These are phyloP conservation scores for Polypedilum pembai DNA, from an alignment of 1,140 invertebrate genomes.

Conservation along the genomic window DNA sequence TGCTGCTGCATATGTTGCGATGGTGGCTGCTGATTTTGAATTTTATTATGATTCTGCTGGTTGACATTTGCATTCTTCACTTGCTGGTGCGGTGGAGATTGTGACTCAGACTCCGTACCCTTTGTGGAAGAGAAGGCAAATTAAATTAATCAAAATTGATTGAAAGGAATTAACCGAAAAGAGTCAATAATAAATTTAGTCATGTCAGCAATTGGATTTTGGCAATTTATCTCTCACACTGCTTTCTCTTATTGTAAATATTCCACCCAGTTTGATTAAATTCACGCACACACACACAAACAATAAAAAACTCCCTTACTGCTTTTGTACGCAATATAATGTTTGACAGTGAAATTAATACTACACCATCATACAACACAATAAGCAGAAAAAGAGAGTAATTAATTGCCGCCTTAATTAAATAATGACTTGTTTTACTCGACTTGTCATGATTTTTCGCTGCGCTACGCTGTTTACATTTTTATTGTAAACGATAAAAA, in stretches of 20 bases:
- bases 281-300: no score
- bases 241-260: background rate
- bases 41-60: background rate
- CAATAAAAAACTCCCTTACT: background rate
- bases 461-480: constrained; percentile 16
- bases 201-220: constrained; percentile 16
- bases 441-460: constrained; percentile 17
- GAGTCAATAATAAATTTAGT: constrained; percentile 7
- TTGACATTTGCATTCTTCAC: background rate
- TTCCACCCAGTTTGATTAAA: constrained; percentile 12
- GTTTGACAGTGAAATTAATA: constrained; percentile 18
- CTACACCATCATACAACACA: background rate
- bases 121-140: background rate
- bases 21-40: constrained; percentile 11
- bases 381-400: background rate
- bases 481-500: constrained; percentile 14
- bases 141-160: constrained; percentile 1
- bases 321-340: background rate
- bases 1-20: background rate
- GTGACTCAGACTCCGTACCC: constrained; percentile 11
- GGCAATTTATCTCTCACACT: constrained; percentile 16
- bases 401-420: constrained; percentile 18
- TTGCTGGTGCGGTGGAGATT: constrained; percentile 21
- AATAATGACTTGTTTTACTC: constrained; percentile 18
- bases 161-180: background rate